These are phyloP conservation scores for Glandiceps talaboti DNA, from an alignment of 53 echinoderm and acorn worm species.

Conservation along the genomic window DNA sequence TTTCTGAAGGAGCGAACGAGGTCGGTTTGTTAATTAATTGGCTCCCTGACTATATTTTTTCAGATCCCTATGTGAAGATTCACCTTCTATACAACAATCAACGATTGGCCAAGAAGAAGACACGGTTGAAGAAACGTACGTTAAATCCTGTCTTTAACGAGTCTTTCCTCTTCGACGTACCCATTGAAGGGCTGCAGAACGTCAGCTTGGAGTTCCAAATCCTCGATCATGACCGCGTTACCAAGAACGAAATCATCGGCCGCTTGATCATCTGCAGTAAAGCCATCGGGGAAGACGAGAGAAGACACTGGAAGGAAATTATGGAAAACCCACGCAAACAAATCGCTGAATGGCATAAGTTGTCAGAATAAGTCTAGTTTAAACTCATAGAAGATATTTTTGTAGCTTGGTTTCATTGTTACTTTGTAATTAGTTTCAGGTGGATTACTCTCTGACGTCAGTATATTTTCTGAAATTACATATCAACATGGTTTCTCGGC, in stretches of 20 bases:
- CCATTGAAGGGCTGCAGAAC: slow-evolving; percentile 79
- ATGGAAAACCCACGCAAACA: slow-evolving; percentile 90
- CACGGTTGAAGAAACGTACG: slow-evolving; percentile 94
- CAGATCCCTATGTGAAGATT: slow-evolving; percentile 98
- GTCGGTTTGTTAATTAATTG: no score
- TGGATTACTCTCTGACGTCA: background rate
- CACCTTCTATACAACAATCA: slow-evolving; percentile 85
- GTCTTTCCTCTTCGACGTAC: slow-evolving; percentile 97
- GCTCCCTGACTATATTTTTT: no score
- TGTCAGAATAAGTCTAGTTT: slow-evolving; percentile 48
- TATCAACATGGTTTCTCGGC: background rate
- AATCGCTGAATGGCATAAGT: slow-evolving; percentile 96
- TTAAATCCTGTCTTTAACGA: slow-evolving; percentile 99
- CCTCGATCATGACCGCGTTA: slow-evolving; percentile 95
- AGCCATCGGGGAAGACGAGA: slow-evolving; percentile 47
- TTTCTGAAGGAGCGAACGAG: no score
- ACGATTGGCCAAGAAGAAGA: slow-evolving; percentile 95
- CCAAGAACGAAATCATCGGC: slow-evolving; percentile 99
- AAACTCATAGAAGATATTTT: no score
- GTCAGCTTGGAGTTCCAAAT: slow-evolving; percentile 95
- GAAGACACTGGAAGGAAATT: slow-evolving; percentile 88
- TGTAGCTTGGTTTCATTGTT: background rate
- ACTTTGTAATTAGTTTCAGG: background rate
- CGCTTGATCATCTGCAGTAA: slow-evolving; percentile 74
- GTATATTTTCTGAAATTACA: background rate